A percentile compares a stretch with the other conserved stretches of the same genome.
phyloP scores from a whole-genome alignment of 2,113 vertebrate genomes.

The Prunella fulvescens region DNA sequence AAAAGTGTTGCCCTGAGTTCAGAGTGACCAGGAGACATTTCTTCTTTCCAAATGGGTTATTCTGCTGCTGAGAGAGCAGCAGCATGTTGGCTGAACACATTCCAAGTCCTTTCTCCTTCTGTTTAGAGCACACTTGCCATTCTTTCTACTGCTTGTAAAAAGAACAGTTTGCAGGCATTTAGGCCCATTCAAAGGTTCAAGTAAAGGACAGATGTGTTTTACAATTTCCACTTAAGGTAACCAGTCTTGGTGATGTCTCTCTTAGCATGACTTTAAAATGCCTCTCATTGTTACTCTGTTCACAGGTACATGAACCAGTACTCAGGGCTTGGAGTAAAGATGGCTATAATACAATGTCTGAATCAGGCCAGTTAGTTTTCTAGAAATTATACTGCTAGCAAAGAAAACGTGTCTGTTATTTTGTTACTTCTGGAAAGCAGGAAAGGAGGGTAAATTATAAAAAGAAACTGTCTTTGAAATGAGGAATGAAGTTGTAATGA shows the following conservation, averaged over 20 bases:
- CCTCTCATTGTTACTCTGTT: background rate
- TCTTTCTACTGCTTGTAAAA: background rate
- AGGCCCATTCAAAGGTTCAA: background rate
- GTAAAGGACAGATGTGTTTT: background rate
- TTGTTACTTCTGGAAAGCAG: background rate
- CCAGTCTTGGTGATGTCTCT: background rate
- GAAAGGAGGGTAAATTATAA: rapidly evolving
- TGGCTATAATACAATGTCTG: rapidly evolving
- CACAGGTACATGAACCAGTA: background rate
- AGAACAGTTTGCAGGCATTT: background rate
- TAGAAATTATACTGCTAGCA: background rate
- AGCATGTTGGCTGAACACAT: background rate
- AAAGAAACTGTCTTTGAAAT: background rate
- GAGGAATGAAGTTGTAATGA: background rate
- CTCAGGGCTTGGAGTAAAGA: background rate
- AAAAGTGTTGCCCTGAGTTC: background rate
- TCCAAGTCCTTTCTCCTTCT: background rate
- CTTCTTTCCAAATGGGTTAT: background rate
- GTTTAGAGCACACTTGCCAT: background rate
- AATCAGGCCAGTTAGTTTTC: background rate
- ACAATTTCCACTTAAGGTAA: background rate
- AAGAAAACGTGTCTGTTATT: background rate
- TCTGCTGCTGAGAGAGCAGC: background rate
- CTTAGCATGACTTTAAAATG: background rate
- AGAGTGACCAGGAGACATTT: background rate